These are phyloP conservation scores for Petrocephalus schoutedeni DNA, from an alignment of 2,797 vertebrate genomes.

Conservation along the genomic window DNA sequence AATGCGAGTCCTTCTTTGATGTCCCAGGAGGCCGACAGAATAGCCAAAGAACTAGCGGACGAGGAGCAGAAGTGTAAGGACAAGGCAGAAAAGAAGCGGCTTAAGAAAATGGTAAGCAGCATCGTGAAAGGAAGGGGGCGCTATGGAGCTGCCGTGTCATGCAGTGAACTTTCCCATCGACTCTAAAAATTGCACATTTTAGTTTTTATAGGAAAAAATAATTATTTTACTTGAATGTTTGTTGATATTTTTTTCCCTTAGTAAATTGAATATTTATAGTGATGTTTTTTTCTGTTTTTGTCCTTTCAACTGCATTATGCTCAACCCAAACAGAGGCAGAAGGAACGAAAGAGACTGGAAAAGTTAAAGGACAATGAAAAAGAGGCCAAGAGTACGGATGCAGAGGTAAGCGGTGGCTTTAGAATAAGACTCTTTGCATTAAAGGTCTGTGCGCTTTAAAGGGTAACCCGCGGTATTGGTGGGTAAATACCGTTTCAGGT, in stretches of 20 bases:
- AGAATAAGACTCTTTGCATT: not conserved
- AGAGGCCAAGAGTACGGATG: conserved; percentile 34
- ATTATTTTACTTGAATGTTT: not conserved
- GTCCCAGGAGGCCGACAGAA: conserved; percentile 56
- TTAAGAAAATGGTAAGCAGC: conserved; percentile 59
- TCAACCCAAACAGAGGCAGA: conserved; percentile 17
- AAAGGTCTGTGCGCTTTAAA: not conserved
- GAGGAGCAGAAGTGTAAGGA: conserved; percentile 54
- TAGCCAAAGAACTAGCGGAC: conserved; percentile 50
- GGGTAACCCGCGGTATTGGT: no score
- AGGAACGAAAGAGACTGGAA: conserved; percentile 21
- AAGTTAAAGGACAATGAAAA: conserved; percentile 35
- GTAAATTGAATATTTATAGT: not conserved
- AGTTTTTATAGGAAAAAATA: not conserved
- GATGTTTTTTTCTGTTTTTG: not conserved
- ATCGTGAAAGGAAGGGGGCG: not conserved
- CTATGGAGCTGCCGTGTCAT: not conserved
- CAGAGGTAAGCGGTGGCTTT: conserved; percentile 41
- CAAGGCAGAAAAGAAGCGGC: conserved; percentile 58
- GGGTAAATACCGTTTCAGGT: not conserved
- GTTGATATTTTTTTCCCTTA: not conserved
- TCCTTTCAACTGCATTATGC: not conserved
- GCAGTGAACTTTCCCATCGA: not conserved
- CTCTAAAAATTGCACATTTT: not conserved
- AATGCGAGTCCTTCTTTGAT: not conserved